Conservation (phyloP, 2,797 vertebrate species). For the Sarcophilus harrisii region DNA sequence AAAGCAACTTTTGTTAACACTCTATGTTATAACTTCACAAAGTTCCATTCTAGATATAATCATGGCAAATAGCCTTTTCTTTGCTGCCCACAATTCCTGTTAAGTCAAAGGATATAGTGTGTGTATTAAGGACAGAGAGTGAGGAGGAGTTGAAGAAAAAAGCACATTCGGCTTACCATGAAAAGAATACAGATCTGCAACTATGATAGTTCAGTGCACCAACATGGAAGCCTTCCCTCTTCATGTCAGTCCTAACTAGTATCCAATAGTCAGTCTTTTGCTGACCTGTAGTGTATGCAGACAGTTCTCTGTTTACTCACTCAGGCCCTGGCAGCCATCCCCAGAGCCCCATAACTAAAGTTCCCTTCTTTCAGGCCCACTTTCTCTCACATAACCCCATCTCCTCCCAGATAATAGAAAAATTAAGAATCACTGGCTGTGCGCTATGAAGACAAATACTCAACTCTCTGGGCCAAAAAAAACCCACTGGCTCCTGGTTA, state of each 20-base stretch:
- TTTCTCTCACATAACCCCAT: neutral
- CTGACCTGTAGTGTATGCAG: neutral
- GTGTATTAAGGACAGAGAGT: neutral
- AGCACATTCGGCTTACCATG: neutral
- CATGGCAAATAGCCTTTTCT: conserved; percentile 48
- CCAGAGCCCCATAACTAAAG: neutral
- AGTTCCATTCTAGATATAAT: conserved; percentile 63
- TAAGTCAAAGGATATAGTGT: neutral
- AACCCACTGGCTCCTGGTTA: neutral
- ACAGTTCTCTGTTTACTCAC: neutral
- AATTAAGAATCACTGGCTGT: neutral
- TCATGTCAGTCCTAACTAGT: neutral
- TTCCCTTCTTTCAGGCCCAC: neutral
- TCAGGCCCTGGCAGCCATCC: neutral
- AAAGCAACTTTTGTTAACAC: neutral
- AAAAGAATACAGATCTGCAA: neutral
- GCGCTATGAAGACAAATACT: neutral
- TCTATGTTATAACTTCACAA: conserved; percentile 63
- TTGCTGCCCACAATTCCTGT: conserved; percentile 48
- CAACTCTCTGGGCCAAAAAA: neutral
- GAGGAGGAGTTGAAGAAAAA: neutral
- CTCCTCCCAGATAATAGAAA: neutral
- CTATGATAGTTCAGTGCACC: neutral
- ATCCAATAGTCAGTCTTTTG: neutral
- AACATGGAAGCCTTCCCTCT: neutral